Conservation (phyloP, 2,888 invertebrate genomes). For the Andrena fulva region DNA sequence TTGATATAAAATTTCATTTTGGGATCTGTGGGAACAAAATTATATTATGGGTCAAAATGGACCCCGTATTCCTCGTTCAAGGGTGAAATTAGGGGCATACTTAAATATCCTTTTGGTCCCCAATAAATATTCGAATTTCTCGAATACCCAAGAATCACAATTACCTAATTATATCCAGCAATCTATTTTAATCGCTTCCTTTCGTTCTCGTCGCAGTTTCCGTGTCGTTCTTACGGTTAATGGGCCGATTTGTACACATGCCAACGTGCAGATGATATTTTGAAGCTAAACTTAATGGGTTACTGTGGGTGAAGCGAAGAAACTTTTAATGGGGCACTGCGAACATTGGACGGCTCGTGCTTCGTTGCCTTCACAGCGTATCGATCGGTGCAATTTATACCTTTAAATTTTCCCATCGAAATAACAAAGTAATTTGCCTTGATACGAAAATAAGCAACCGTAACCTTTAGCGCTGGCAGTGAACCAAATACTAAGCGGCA, state of each 20-base stretch:
- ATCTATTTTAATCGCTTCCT: conserved; percentile 16
- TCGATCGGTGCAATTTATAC: not conserved
- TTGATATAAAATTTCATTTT: too few species aligned
- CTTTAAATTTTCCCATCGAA: not conserved
- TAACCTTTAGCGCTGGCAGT: conserved; percentile 10
- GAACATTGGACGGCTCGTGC: not conserved
- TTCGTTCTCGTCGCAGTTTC: not conserved
- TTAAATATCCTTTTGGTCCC: not conserved
- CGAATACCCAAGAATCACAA: not conserved
- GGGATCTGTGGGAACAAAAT: too few species aligned
- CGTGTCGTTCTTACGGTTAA: not conserved
- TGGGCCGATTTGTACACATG: not conserved
- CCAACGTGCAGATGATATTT: not conserved
- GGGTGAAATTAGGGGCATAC: too few species aligned
- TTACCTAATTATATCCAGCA: not conserved
- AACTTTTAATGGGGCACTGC: not conserved
- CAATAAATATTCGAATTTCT: not conserved
- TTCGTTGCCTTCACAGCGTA: not conserved
- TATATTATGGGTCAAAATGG: too few species aligned
- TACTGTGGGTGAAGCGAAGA: not conserved
- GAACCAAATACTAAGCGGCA: not conserved
- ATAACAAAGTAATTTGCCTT: not conserved
- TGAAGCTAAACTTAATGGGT: not conserved
- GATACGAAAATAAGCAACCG: not conserved
- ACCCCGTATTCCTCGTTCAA: too few species aligned